Evolutionary conservation across 1,140 invertebrate species (phyloP).

Genomic region (Caerostris extrusa): DNA sequence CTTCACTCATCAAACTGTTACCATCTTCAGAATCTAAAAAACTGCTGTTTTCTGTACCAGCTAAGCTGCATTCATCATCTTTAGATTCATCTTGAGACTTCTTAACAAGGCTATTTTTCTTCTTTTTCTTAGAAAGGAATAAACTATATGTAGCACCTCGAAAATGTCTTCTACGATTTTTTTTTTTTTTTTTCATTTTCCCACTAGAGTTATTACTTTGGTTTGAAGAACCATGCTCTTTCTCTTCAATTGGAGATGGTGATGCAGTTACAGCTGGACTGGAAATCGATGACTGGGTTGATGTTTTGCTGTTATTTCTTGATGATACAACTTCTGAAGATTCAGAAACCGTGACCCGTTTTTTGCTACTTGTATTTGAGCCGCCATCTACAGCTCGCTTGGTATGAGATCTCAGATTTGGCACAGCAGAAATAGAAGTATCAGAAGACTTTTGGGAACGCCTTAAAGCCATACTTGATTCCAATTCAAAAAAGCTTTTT

Average conservation of each 20-base stretch:
- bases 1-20: slow-evolving; percentile 72
- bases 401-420: slow-evolving; percentile 20
- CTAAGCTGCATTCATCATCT: slow-evolving; percentile 70
- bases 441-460: not conserved
- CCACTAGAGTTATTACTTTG: slow-evolving; percentile 18
- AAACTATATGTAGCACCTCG: slow-evolving; percentile 74
- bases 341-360: not conserved
- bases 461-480: slow-evolving; percentile 24
- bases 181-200: slow-evolving; percentile 62
- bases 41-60: slow-evolving; percentile 76
- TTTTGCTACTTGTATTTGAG: not conserved
- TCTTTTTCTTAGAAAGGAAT: slow-evolving; percentile 69
- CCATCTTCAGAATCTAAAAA: slow-evolving; percentile 76
- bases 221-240: slow-evolving; percentile 23
- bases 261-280: slow-evolving; percentile 32
- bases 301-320: not conserved
- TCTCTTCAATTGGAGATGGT: slow-evolving; percentile 43
- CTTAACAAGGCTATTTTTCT: slow-evolving; percentile 39
- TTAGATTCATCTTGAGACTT: slow-evolving; percentile 40
- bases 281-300: not conserved
- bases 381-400: not conserved
- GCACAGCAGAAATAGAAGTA: not conserved
- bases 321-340: not conserved
- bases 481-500: slow-evolving; percentile 47
- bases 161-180: slow-evolving; percentile 69